Percentiles rank a stretch among this genome's conserved stretches.
Evolutionary conservation across 92 coral and sea anemone species (phyloP).

Genomic region (Epizoanthus scotinus): DNA sequence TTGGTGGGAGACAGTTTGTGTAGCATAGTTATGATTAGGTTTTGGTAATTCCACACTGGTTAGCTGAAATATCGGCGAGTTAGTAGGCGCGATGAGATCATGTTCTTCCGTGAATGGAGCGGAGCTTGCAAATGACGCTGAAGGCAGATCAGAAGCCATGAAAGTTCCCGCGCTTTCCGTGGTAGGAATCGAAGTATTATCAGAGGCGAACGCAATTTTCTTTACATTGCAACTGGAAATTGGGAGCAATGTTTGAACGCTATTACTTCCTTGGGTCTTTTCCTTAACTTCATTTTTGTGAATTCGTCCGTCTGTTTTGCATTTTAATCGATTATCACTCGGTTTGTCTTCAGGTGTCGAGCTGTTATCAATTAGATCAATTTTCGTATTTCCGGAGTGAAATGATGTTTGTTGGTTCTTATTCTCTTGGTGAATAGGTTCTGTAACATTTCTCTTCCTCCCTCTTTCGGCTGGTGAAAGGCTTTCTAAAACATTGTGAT

Average conservation of each 20-base stretch:
- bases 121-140: not conserved
- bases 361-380: not conserved
- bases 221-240: not conserved
- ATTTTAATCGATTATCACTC: not conserved
- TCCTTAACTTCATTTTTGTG: not conserved
- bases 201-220: not conserved
- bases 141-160: not conserved
- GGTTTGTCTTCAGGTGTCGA: not conserved
- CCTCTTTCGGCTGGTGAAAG: not conserved
- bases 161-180: not conserved
- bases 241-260: not conserved
- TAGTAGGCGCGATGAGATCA: not conserved
- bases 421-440: not conserved
- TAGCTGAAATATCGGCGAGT: not conserved
- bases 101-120: not conserved
- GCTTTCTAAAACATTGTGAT: no score
- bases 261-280: no score
- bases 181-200: not conserved
- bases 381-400: not conserved
- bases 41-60: not conserved
- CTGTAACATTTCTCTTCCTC: not conserved
- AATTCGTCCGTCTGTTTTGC: not conserved
- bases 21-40: not conserved
- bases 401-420: not conserved
- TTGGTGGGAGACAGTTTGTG: not conserved